Evolutionary conservation across 2,888 invertebrate genomes (phyloP), one percentile per base, ranked within the genome.

Genomic region (Hyposoter dolosus): DNA sequence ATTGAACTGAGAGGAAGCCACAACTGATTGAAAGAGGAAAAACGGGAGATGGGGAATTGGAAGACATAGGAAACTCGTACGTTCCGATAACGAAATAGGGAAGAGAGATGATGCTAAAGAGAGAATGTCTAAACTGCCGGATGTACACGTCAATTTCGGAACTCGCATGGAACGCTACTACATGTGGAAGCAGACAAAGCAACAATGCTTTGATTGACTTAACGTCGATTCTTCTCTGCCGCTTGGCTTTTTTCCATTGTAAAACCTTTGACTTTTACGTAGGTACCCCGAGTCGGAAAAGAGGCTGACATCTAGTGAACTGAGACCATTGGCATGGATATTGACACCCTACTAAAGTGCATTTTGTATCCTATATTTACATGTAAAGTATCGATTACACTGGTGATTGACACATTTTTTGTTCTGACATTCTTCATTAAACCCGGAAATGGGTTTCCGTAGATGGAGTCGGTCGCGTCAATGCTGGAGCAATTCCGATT

Each of bases 131-230:
- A 56, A 80, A 74, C 32, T 72, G 77, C 32, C 66, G 77, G 40
- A 35, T 63, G 40, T 40, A 47, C 43, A 60, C 72, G 65, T 81
- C 71, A 72, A 66, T 74, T 40, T 92, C 90, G 90, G 90, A 90
- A 90, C 91, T 89, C 90, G 88, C 85, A 86, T 89, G 89, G 90
- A 91, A 92, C 89, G 88, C 90, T 89, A 89, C 90, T 92, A 91
- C 90, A 88, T 72, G 66, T 47, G 9, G 56, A 60, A 56, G 56
- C 23, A 50, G 47, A 32, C 19, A 45, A 15, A 40, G 17, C 56
- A 66, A 72, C 45, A 65, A 53, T 66, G 19, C 43, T 68, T 81
- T 68, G 9, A 84, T 81, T 77, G 60, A 65, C 12, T 32, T 74
- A 69, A 75, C 40, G 32, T 60, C 40, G 69, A 69, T 35, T 12